Conservation (phyloP, 2,113 vertebrate species). For the Neolamprologus hecqui region DNA sequence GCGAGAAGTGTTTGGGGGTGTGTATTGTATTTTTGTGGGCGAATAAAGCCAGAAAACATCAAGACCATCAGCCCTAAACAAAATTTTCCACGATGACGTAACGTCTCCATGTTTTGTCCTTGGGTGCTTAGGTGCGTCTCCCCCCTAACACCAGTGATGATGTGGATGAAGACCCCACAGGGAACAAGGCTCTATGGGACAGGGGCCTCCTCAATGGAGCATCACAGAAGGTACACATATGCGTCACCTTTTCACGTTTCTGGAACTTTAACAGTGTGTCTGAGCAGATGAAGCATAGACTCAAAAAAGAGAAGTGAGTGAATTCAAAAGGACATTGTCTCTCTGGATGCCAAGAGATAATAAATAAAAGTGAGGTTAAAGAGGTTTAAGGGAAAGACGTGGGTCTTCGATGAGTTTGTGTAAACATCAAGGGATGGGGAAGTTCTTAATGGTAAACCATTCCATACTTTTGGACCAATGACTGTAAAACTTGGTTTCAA, state of each 20-base stretch:
- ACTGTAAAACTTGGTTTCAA: not conserved
- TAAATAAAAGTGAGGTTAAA: not conserved
- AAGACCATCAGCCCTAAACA: not conserved
- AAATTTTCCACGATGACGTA: not conserved
- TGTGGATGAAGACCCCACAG: constrained; percentile 96
- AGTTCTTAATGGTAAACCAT: not conserved
- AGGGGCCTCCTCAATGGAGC: constrained; percentile 95
- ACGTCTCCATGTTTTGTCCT: not conserved
- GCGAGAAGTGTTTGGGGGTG: not conserved
- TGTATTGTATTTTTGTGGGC: not conserved
- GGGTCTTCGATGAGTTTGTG: not conserved
- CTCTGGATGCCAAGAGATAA: not conserved
- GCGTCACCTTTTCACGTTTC: not conserved
- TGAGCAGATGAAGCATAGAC: not conserved
- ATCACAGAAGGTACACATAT: constrained; percentile 86
- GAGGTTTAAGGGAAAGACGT: not conserved
- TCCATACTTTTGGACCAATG: not conserved
- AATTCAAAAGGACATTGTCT: not conserved
- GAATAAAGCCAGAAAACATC: not conserved
- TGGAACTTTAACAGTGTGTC: not conserved
- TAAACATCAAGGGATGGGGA: not conserved
- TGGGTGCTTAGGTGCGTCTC: constrained; percentile 79
- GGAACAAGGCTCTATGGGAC: constrained; percentile 98
- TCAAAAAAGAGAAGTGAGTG: not conserved
- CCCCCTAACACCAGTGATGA: constrained; percentile 96